These are phyloP conservation scores for Dendrolimus kikuchii DNA, from an alignment of 1,140 invertebrate genomes.

Conservation along the genomic window DNA sequence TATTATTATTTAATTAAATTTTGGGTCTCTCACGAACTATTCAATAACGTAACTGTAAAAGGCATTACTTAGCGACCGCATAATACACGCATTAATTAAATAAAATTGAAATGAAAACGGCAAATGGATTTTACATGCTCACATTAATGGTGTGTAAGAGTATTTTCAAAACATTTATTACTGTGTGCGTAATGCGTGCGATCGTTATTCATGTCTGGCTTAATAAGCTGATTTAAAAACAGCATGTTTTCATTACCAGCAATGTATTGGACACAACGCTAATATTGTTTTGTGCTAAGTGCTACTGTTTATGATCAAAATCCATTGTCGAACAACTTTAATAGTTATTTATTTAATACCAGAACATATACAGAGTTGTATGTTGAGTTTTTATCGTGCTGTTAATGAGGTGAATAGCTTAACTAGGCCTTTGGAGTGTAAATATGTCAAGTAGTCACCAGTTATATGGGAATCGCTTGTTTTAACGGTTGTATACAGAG, in stretches of 20 bases:
- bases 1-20: slow-evolving; percentile 11
- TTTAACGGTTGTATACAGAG: too few relatives aligned
- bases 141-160: slow-evolving; percentile 52
- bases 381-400: too few relatives aligned
- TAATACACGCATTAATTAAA: slow-evolving; percentile 68
- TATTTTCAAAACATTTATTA: slow-evolving; percentile 64
- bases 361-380: too few relatives aligned
- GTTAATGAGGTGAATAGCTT: too few relatives aligned
- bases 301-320: slow-evolving; percentile 24
- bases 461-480: too few relatives aligned
- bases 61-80: slow-evolving; percentile 16
- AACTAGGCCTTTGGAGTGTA: too few relatives aligned
- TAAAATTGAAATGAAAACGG: slow-evolving; percentile 70
- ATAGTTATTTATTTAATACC: too few relatives aligned
- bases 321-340: not conserved
- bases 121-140: slow-evolving; percentile 70
- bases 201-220: slow-evolving; percentile 55
- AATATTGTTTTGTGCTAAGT: slow-evolving; percentile 21
- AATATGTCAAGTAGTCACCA: too few relatives aligned
- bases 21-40: slow-evolving; percentile 11
- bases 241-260: slow-evolving; percentile 51
- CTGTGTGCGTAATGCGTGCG: slow-evolving; percentile 56
- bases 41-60: slow-evolving; percentile 14
- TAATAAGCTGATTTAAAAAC: slow-evolving; percentile 54
- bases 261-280: slow-evolving; percentile 12